Percentiles rank a stretch among this genome's conserved stretches.
These are phyloP conservation scores for Microcebus jonahi DNA, from an alignment of 2,113 vertebrate species.

Conservation along the genomic window DNA sequence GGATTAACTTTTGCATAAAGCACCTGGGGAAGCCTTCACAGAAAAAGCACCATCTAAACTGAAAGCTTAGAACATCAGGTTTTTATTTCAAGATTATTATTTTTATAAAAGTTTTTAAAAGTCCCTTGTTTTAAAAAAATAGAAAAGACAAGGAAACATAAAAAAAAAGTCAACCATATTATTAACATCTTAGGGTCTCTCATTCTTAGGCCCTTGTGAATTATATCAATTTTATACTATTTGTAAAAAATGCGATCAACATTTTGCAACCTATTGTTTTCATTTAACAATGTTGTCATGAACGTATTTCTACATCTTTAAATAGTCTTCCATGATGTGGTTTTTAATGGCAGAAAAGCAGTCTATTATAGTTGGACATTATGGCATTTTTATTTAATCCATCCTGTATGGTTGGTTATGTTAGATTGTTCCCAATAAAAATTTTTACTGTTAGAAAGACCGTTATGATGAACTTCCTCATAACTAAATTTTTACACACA, in stretches of 20 bases:
- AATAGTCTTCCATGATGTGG: neutral
- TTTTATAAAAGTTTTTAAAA: constrained; percentile 14
- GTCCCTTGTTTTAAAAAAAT: neutral
- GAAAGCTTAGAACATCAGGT: neutral
- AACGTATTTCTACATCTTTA: neutral
- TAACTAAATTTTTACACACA: neutral
- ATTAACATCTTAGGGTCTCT: neutral
- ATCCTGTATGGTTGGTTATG: neutral
- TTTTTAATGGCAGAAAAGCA: neutral
- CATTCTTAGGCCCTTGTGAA: neutral
- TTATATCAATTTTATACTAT: neutral
- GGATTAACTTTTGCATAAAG: neutral
- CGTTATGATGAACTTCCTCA: neutral
- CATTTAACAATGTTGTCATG: neutral
- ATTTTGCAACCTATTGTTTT: constrained; percentile 1
- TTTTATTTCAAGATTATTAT: neutral
- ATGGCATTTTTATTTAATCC: neutral
- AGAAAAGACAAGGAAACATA: neutral
- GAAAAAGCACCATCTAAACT: neutral
- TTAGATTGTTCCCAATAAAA: constrained; percentile 33
- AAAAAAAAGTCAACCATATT: neutral
- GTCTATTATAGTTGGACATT: neutral
- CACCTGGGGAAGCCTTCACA: neutral
- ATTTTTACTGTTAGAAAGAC: neutral
- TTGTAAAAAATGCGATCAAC: constrained; percentile 23